These are phyloP conservation scores for Drosophila ogumai DNA, from an alignment of 1,140 invertebrate genomes.

Conservation along the genomic window DNA sequence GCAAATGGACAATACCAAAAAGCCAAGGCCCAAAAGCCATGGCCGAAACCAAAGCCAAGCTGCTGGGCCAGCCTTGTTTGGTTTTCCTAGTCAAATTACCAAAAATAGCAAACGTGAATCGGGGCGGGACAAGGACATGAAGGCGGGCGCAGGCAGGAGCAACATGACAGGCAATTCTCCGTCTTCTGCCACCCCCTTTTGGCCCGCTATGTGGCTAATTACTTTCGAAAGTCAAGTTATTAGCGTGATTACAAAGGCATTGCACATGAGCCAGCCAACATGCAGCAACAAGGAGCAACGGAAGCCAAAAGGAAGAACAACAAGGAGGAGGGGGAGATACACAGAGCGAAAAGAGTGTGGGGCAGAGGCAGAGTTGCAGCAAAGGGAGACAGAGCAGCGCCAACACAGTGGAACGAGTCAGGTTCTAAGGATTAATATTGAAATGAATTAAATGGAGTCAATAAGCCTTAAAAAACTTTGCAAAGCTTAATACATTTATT, in stretches of 20 bases:
- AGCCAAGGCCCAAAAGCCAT: slow-evolving; percentile 28
- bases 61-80: slow-evolving; percentile 42
- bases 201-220: slow-evolving; percentile 80
- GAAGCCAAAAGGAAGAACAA: slow-evolving; percentile 38
- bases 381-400: background rate
- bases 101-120: slow-evolving; percentile 60
- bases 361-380: background rate
- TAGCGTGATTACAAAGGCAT: slow-evolving; percentile 83
- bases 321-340: slow-evolving; percentile 20
- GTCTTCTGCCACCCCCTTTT: slow-evolving; percentile 2
- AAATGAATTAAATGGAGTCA: too few species aligned
- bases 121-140: slow-evolving; percentile 18
- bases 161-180: slow-evolving; percentile 57
- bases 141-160: slow-evolving; percentile 19
- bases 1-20: slow-evolving; percentile 13
- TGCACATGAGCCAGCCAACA: slow-evolving; percentile 59
- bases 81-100: slow-evolving; percentile 72
- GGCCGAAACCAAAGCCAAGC: slow-evolving; percentile 32
- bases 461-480: too few species aligned
- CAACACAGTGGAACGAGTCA: slow-evolving; percentile 7
- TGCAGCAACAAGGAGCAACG: slow-evolving; percentile 30
- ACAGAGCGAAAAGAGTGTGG: background rate
- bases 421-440: background rate
- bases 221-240: slow-evolving; percentile 83
- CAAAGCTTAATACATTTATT: too few species aligned